A percentile compares a stretch with the other conserved stretches of the same genome.
Evolutionary conservation across 2,113 vertebrate species (phyloP).

Genomic region (Melanocharis versteri): DNA sequence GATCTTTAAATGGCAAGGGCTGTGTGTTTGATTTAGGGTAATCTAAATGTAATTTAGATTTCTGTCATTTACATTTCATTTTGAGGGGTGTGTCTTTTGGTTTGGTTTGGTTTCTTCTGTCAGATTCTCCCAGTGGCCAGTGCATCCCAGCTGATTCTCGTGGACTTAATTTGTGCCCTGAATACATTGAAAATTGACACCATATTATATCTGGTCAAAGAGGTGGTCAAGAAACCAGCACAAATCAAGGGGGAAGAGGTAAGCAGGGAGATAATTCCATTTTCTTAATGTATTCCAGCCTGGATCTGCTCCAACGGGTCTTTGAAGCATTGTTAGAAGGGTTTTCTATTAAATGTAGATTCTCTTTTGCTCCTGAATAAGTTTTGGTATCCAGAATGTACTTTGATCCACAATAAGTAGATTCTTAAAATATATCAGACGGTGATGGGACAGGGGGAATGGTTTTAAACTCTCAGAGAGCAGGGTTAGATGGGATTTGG

Average conservation of each 20-base stretch:
- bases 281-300: neutral
- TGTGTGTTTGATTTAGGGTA: neutral
- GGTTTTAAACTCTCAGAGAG: neutral
- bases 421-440: neutral
- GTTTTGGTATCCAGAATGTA: neutral
- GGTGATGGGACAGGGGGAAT: neutral
- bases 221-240: slow-evolving; percentile 93
- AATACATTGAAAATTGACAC: slow-evolving; percentile 80
- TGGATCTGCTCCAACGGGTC: neutral
- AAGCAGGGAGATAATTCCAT: neutral
- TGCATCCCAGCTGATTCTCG: slow-evolving; percentile 81
- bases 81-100: neutral
- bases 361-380: neutral
- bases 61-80: neutral
- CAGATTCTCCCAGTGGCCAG: slow-evolving; percentile 84
- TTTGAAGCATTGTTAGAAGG: neutral
- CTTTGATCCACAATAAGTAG: neutral
- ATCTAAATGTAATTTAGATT: too few species aligned
- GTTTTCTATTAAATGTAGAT: neutral
- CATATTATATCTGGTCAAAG: slow-evolving; percentile 87
- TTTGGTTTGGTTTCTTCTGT: neutral
- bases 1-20: neutral
- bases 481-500: neutral
- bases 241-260: slow-evolving; percentile 93
- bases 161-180: slow-evolving; percentile 87